Base-by-base conservation (phyloP, 2,113 vertebrate species). In the Nerophis lumbriciformis region DNA sequence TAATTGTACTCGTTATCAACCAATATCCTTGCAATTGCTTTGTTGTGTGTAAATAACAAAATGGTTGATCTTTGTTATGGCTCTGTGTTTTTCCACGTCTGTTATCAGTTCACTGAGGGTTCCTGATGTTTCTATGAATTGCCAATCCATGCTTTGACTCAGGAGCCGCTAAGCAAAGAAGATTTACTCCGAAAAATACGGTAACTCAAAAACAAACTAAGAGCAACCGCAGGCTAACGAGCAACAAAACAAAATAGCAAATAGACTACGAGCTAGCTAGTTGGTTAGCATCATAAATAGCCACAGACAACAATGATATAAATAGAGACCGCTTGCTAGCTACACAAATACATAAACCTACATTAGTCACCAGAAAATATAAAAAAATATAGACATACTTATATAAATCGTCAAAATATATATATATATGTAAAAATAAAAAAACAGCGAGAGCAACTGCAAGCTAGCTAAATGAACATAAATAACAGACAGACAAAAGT, bases 151-250 rank as follows among this genome's bases (percentile, higher is more conserved):
- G 16, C 37, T 58, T 68, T 61, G 72, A 72, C 73, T 62, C 42
- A 65, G 56, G 59, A 69, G 54, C 53, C 48, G 61, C 58, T 53
- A 55, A 61, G 58, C 11, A 3, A 44, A 71, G 47, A 61, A 4
- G 61, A 68, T 65, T 16, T 44, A n/a, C 42, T 44, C 42, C 66
- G 54, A n/a, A n/a, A n/a, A n/a, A n/a, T n/a, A n/a, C n/a, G n/a
- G n/a, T 19, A 19, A 2, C 19, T 19, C 19, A 19, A 19, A 42
- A 8, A 1, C 6, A 42, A 42, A 42, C 6, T 8, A 42, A 2
- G 39, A 42, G 39, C 7, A 8, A 42, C 6, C 2, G 36, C 61
- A 57, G 2, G 19, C 19, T 19, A 19, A 19, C 19, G 1, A 19
- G 19, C 19, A 19, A 19, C 19, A 19, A 19, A 19, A 19, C 1